Percentiles rank a stretch among this genome's conserved stretches.
Conservation (phyloP, 92 coral and sea anemone species). For the Montipora capitata region DNA sequence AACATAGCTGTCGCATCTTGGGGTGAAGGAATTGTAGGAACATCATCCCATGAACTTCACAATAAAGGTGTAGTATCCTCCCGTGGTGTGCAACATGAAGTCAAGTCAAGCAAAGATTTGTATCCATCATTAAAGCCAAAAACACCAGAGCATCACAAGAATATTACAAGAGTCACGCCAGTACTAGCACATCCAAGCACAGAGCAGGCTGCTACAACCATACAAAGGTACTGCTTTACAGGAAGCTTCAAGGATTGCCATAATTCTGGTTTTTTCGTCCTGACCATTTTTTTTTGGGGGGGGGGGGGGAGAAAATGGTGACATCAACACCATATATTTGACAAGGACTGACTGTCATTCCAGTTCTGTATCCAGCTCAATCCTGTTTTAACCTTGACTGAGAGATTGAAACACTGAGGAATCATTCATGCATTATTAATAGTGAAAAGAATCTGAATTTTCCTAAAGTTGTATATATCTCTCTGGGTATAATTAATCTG, state of each 20-base stretch:
- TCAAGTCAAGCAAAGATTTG: constrained; percentile 74
- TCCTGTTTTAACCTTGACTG: too few species aligned
- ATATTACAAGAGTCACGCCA: constrained; percentile 71
- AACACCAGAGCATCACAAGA: constrained; percentile 46
- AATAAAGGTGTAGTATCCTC: constrained; percentile 80
- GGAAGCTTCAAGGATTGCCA: background rate
- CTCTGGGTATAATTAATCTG: background rate
- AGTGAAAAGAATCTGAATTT: too few species aligned
- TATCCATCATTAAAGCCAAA: constrained; percentile 69
- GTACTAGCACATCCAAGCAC: constrained; percentile 31
- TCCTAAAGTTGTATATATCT: too few species aligned
- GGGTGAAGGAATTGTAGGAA: constrained; percentile 91
- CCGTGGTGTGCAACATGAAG: constrained; percentile 79
- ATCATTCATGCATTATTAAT: too few species aligned
- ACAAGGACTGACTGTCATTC: background rate
- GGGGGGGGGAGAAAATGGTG: too few species aligned
- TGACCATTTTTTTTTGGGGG: too few species aligned
- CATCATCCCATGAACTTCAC: constrained; percentile 77
- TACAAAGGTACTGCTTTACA: constrained; percentile 66
- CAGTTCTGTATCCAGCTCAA: background rate
- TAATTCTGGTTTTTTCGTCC: too few species aligned
- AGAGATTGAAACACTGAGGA: too few species aligned
- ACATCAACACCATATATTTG: too few species aligned
- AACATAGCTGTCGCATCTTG: constrained; percentile 86
- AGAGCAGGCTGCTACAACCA: constrained; percentile 74